phyloP scores from a whole-genome alignment of 2,888 invertebrate species.

The Myopa testacea region DNA sequence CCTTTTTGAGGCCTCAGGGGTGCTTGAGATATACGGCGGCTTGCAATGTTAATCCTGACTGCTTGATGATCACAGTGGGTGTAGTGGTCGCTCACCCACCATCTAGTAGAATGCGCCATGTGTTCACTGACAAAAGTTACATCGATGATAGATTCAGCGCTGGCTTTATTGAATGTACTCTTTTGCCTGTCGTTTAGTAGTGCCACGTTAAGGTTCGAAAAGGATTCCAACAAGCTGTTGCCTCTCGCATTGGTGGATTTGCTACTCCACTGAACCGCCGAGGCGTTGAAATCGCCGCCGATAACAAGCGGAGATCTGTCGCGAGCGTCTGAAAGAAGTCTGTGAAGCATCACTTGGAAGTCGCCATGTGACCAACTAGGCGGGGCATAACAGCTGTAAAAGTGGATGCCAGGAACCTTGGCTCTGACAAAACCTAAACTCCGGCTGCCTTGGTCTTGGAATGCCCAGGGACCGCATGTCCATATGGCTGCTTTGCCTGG shows the following conservation, averaged over 20 bases:
- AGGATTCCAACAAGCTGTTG: not conserved
- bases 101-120: no score
- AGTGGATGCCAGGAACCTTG: no score
- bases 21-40: no score
- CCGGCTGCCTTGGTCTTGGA: not conserved
- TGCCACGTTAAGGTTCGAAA: not conserved
- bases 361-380: not conserved
- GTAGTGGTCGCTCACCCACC: no score
- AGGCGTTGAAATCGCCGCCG: conserved; percentile 1
- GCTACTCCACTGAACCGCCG: not conserved
- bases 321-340: not conserved
- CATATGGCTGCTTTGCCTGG: not conserved
- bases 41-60: no score
- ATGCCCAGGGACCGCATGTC: not conserved
- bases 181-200: not conserved
- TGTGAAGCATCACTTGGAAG: not conserved
- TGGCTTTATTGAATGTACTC: not conserved
- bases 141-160: not conserved
- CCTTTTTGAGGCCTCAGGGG: no score
- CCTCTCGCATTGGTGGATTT: not conserved
- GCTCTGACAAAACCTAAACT: no score
- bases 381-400: not conserved
- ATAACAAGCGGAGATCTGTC: not conserved
- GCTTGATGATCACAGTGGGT: no score
- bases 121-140: no score